Evolutionary conservation across 2,113 vertebrate species (phyloP).

Genomic region (Tor tambroides): DNA sequence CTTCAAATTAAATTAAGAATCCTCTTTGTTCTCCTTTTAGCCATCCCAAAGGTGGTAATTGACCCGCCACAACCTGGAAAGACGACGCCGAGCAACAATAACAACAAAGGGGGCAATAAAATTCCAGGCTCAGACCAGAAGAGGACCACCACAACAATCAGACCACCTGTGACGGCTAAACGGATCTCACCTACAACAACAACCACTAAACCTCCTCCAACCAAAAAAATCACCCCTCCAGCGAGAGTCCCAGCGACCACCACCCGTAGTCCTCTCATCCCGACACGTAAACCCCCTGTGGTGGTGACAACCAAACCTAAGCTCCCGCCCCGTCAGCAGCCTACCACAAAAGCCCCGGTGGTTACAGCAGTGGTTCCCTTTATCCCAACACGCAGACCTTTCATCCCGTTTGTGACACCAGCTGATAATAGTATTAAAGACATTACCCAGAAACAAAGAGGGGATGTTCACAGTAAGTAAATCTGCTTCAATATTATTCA

Average conservation of each 20-base stretch:
- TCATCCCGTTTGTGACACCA: slow-evolving; percentile 59
- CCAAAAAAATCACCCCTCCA: slow-evolving; percentile 61
- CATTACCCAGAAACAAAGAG: slow-evolving; percentile 87
- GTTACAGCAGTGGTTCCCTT: slow-evolving; percentile 35
- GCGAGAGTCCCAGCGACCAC: slow-evolving; percentile 50
- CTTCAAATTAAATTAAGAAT: not conserved
- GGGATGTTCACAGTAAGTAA: slow-evolving; percentile 96
- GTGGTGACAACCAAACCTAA: slow-evolving; percentile 37
- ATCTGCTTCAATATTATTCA: not conserved
- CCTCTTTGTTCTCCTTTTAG: slow-evolving; percentile 63
- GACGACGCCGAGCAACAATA: slow-evolving; percentile 70
- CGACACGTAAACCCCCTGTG: slow-evolving; percentile 60
- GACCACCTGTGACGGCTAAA: slow-evolving; percentile 65
- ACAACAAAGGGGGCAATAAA: slow-evolving; percentile 66
- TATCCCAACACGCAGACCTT: slow-evolving; percentile 61
- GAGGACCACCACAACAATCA: slow-evolving; percentile 72
- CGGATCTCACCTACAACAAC: slow-evolving; percentile 62
- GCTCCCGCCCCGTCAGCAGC: slow-evolving; percentile 49
- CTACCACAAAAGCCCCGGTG: slow-evolving; percentile 31
- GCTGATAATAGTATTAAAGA: slow-evolving; percentile 90
- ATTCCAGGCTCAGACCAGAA: slow-evolving; percentile 79
- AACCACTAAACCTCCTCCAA: slow-evolving; percentile 56
- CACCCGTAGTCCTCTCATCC: slow-evolving; percentile 60
- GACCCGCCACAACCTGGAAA: slow-evolving; percentile 78
- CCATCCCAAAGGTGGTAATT: slow-evolving; percentile 82